These are phyloP conservation scores for Bergia sp. DNA, from an alignment of 92 coral and sea anemone genomes.

Conservation along the genomic window DNA sequence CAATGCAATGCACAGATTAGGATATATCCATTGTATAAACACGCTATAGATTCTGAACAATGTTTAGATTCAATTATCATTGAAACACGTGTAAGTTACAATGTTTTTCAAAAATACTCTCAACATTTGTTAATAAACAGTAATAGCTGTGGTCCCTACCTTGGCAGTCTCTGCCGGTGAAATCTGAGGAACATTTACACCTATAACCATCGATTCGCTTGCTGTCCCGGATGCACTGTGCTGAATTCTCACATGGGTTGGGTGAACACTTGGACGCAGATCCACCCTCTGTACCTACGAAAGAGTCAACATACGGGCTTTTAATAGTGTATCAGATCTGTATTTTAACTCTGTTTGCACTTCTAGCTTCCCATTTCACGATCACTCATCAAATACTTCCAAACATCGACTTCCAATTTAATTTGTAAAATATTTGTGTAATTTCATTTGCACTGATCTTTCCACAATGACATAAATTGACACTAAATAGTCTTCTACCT, in stretches of 20 bases:
- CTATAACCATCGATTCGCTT: constrained; percentile 95
- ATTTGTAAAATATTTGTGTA: background rate
- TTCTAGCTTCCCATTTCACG: background rate
- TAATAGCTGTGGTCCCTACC: constrained; percentile 51
- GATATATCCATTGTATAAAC: too few species aligned
- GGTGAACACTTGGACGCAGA: constrained; percentile 79
- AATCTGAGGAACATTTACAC: constrained; percentile 94
- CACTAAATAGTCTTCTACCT: background rate
- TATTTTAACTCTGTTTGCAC: background rate
- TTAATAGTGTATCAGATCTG: background rate
- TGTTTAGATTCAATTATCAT: too few species aligned
- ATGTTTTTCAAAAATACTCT: too few species aligned
- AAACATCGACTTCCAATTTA: too few species aligned
- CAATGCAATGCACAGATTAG: too few species aligned
- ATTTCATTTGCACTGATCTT: background rate
- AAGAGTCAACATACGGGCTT: background rate
- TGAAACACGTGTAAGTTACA: too few species aligned
- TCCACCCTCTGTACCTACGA: constrained; percentile 56
- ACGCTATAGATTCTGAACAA: too few species aligned
- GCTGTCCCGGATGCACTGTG: constrained; percentile 84
- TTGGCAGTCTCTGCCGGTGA: constrained; percentile 96
- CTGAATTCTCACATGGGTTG: constrained; percentile 90
- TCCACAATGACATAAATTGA: background rate
- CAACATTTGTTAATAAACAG: background rate
- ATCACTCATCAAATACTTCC: background rate